These are phyloP conservation scores for Prionailurus viverrinus DNA, from an alignment of 2,113 vertebrate species.

Conservation along the genomic window DNA sequence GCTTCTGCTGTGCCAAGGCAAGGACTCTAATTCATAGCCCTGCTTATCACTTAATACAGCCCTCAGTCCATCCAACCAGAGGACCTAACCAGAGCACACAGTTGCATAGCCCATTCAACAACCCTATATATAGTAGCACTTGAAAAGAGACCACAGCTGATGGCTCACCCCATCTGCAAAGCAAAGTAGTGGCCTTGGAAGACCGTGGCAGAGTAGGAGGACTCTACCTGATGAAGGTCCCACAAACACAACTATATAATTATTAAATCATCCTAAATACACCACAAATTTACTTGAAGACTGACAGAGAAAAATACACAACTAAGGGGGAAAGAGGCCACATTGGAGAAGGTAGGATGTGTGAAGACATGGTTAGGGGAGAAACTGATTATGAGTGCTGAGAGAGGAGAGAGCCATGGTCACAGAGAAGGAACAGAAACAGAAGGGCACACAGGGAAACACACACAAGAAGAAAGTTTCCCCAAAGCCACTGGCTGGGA, in stretches of 20 bases:
- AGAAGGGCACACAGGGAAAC: not conserved
- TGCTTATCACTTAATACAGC: not conserved
- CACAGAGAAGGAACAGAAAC: not conserved
- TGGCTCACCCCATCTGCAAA: not conserved
- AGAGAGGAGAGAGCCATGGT: not conserved
- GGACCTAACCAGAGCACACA: not conserved
- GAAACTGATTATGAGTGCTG: not conserved
- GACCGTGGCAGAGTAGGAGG: not conserved
- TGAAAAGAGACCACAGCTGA: not conserved
- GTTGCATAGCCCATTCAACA: not conserved
- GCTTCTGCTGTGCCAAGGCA: not conserved
- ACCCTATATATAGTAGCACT: not conserved
- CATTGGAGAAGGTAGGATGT: not conserved
- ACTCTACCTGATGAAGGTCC: too few relatives aligned
- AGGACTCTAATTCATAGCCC: not conserved
- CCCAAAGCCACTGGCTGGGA: not conserved
- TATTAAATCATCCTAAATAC: not conserved
- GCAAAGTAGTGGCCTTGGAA: not conserved
- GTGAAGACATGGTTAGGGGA: not conserved
- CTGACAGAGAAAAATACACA: not conserved
- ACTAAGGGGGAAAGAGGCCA: not conserved
- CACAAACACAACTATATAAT: not conserved
- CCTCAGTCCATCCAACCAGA: not conserved
- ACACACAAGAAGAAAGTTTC: not conserved
- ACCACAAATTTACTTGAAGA: not conserved